Evolutionary conservation across 1,140 invertebrate genomes (phyloP).

Genomic region (Hylaeus volcanicus): DNA sequence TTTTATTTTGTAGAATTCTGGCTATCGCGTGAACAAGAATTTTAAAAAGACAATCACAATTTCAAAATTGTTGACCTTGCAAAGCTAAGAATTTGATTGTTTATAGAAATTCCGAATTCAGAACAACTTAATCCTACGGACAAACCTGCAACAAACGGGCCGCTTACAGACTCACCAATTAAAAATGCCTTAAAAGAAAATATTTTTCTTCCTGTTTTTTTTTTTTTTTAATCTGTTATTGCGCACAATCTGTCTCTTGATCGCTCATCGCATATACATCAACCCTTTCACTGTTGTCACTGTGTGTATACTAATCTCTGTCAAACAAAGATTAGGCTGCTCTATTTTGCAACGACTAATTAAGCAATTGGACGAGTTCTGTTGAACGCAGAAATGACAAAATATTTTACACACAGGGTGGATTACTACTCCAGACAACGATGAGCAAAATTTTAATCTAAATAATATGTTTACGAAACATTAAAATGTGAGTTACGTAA

Average conservation of each 20-base stretch:
- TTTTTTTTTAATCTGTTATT: slow-evolving; percentile 7
- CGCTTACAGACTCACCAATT: background rate
- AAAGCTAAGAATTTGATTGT: no score
- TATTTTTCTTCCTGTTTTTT: background rate
- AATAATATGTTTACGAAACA: no score
- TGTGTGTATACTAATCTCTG: background rate
- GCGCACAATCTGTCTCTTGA: slow-evolving; percentile 16
- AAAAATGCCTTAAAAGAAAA: slow-evolving; percentile 12
- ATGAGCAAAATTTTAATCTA: no score
- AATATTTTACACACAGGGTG: background rate
- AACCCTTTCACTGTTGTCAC: background rate
- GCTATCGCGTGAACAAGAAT: no score
- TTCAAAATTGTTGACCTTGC: no score
- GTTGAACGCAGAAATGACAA: background rate
- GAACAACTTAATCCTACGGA: no score
- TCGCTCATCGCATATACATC: slow-evolving; percentile 17
- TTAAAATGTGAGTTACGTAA: no score
- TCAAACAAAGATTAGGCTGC: background rate
- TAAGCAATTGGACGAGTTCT: background rate
- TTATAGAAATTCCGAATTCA: no score
- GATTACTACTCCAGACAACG: background rate
- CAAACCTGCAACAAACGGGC: no score
- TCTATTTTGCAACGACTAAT: background rate
- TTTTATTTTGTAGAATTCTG: no score
- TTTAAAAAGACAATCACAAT: no score